These are phyloP conservation scores for Eriocheir sinensis DNA, from an alignment of 1,140 invertebrate species.

Conservation along the genomic window DNA sequence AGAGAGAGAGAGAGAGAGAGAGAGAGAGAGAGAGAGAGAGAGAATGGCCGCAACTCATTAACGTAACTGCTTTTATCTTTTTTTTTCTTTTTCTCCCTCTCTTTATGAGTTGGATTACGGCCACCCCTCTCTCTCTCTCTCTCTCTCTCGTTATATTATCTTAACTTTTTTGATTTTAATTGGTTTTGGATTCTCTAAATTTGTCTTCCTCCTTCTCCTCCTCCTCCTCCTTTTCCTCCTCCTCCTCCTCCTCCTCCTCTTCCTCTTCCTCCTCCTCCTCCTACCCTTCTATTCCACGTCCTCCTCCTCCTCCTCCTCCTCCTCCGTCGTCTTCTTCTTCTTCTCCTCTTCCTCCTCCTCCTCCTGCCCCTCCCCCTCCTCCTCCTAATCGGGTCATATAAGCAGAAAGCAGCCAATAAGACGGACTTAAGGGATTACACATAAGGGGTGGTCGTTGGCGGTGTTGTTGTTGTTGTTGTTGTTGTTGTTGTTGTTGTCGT, in stretches of 20 bases:
- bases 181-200: background rate
- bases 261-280: background rate
- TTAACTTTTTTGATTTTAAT: background rate
- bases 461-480: background rate
- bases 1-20: slow-evolving; percentile 44
- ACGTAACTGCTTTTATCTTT: slow-evolving; percentile 16
- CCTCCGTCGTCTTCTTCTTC: too few species aligned
- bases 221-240: too few species aligned
- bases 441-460: background rate
- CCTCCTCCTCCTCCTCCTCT: background rate
- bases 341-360: background rate
- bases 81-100: background rate
- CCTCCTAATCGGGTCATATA: background rate
- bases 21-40: slow-evolving; percentile 39
- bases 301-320: background rate
- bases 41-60: slow-evolving; percentile 6
- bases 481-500: background rate
- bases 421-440: background rate
- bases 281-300: background rate
- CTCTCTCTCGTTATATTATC: background rate
- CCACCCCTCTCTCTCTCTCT: background rate
- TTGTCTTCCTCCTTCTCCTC: background rate
- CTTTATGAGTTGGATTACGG: slow-evolving; percentile 15
- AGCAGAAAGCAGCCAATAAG: background rate
- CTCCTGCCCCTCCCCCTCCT: background rate